Base-by-base conservation (phyloP, 2,888 invertebrate genomes). In the Patella depressa region DNA sequence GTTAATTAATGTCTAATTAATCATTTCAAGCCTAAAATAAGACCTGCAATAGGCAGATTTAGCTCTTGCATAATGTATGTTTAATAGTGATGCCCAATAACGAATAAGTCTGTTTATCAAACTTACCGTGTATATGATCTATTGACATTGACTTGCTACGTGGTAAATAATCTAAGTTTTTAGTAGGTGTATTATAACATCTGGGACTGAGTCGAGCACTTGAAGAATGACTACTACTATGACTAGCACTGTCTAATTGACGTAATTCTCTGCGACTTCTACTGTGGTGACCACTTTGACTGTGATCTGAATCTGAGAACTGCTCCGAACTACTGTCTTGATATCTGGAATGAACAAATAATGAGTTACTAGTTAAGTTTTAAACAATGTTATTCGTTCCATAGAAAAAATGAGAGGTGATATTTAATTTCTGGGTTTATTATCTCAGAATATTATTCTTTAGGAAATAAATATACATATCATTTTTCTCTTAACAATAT, bases 321-420 rank as follows among this genome's bases (percentile, higher is more conserved):
- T 86, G 87, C 78, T 88, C 88, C 14, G 88, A 88, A 79, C 88
- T 88, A 78, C 87, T 87, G 73, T 86, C 87, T 9, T 83, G 83
- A 71, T 88, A 77, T 72, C 79, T 78, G 72, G 3, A 75, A 59
- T 53, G n/a, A 45, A 45, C 34, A 34, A 3, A 4, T 34, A 34
- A 34, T 34, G 34, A 34, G 7, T 34, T 9, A 19, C 19, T 19
- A 65, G 29, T n/a, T 19, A 71, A 71, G 2, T 29, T 75, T 17
- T 24, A 45, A 17, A 19, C n/a, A 19, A 29, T 74, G 19, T n/a
- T 29, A 65, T 29, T 34, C 12, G 14, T 17, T 14, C 19, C 19
- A 34, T 1, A 71, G n/a, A 75, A 17, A 14, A 71, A 19, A 17
- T 12, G 53, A 53, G 11, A 24, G 45, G 45, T 45, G 45, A 45